These are phyloP conservation scores for Apodemus speciosus DNA, from an alignment of 2,113 vertebrate genomes.

Conservation along the genomic window DNA sequence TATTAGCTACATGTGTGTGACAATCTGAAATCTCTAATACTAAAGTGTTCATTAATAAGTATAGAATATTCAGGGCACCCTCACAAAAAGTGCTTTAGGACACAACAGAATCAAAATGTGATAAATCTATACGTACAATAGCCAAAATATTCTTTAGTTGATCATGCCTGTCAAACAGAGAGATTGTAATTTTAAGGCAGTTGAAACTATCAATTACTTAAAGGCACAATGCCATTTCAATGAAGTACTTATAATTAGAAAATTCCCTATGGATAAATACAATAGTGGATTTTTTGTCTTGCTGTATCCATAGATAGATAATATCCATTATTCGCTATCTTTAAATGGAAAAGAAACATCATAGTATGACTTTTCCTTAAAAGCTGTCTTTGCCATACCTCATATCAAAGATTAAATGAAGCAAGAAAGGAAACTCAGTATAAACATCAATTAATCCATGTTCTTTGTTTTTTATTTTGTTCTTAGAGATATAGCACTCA, in stretches of 20 bases:
- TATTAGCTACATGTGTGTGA: neutral
- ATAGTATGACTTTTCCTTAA: neutral
- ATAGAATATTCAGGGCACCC: neutral
- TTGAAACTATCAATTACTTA: no score
- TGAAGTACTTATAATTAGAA: neutral
- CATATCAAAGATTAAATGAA: constrained; percentile 17
- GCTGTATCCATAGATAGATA: neutral
- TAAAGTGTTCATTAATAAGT: neutral
- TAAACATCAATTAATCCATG: constrained; percentile 5
- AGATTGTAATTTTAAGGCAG: no score
- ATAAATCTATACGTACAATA: neutral
- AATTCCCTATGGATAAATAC: neutral
- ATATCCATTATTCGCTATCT: neutral
- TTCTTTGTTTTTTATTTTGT: neutral
- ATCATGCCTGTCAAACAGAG: no score
- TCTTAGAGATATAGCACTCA: neutral
- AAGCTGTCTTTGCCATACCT: neutral
- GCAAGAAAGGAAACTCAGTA: neutral
- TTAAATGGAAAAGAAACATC: neutral
- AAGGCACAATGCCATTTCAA: neutral
- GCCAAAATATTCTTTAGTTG: neutral
- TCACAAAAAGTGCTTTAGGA: neutral
- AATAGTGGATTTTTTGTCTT: neutral
- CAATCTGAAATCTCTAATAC: neutral
- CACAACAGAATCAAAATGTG: no score